Conservation (phyloP, 1,140 invertebrate genomes). For the Eciton burchellii region DNA sequence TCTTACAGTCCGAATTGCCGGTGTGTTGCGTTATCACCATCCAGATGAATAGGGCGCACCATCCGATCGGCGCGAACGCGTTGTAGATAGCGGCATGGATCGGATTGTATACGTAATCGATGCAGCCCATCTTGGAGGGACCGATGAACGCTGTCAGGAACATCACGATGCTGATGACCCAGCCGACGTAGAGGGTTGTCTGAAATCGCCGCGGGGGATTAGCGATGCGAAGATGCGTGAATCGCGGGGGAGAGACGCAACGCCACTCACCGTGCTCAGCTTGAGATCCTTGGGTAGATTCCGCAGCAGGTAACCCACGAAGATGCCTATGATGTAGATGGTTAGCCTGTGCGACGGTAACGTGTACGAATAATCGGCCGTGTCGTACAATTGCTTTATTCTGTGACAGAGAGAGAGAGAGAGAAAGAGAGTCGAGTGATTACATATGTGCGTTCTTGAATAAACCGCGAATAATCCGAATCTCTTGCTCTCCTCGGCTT, state of each 20-base stretch:
- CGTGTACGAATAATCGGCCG: conserved; percentile 89
- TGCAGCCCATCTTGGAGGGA: conserved; percentile 88
- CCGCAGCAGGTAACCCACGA: conserved; percentile 87
- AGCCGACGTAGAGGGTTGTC: conserved; percentile 86
- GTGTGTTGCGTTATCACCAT: conserved; percentile 88
- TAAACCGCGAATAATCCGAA: background rate
- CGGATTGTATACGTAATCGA: conserved; percentile 89
- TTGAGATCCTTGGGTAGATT: conserved; percentile 83
- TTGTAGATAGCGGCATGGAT: conserved; percentile 89
- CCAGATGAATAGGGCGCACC: conserved; percentile 90
- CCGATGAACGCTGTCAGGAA: conserved; percentile 87
- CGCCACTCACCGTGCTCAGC: conserved; percentile 80
- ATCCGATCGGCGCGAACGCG: conserved; percentile 90
- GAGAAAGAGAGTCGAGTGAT: background rate
- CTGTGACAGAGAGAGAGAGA: conserved; percentile 81
- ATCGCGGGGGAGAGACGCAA: conserved; percentile 4
- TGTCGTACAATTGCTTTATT: conserved; percentile 88
- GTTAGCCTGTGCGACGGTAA: conserved; percentile 89
- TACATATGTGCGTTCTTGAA: background rate
- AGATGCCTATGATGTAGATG: conserved; percentile 90
- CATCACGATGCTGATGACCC: conserved; percentile 84
- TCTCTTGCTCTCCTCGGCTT: background rate
- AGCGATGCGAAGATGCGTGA: background rate
- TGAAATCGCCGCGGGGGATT: conserved; percentile 77
- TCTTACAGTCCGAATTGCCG: conserved; percentile 86